These are phyloP conservation scores for Protophormia terraenovae DNA, from an alignment of 2,888 invertebrate species.

Conservation along the genomic window DNA sequence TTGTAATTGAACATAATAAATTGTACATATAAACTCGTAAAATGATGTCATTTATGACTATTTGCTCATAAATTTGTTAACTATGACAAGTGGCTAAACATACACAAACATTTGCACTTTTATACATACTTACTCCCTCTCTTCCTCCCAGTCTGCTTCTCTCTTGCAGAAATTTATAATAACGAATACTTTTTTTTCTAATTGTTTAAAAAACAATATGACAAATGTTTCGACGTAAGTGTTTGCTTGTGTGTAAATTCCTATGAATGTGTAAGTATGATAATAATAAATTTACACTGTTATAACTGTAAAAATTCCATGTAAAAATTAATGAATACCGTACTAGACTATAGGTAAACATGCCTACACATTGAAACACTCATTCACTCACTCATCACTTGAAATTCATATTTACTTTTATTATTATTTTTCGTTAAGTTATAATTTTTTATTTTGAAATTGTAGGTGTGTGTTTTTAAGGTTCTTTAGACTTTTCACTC, in stretches of 20 bases:
- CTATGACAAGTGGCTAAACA: conserved; percentile 57
- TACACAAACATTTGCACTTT: neutral
- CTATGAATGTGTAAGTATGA: neutral
- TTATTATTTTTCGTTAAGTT: neutral
- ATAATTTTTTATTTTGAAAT: conserved; percentile 3
- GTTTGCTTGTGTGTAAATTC: neutral
- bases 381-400: neutral
- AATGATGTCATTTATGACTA: conserved; percentile 66
- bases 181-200: conserved; percentile 35
- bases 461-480: conserved; percentile 18
- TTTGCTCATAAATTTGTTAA: conserved; percentile 65
- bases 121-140: neutral
- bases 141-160: neutral
- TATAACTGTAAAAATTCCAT: conserved; percentile 60
- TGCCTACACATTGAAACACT: neutral
- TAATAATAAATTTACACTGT: conserved; percentile 46
- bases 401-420: conserved; percentile 17
- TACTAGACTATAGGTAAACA: neutral
- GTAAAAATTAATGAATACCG: conserved; percentile 53
- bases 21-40: conserved; percentile 52
- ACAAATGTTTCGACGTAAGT: conserved; percentile 1
- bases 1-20: conserved; percentile 62
- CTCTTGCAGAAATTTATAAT: neutral
- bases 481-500: too few species aligned
- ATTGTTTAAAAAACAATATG: conserved; percentile 46